Conservation (phyloP, 1,140 invertebrate genomes). For the Eubasilissa regina region DNA sequence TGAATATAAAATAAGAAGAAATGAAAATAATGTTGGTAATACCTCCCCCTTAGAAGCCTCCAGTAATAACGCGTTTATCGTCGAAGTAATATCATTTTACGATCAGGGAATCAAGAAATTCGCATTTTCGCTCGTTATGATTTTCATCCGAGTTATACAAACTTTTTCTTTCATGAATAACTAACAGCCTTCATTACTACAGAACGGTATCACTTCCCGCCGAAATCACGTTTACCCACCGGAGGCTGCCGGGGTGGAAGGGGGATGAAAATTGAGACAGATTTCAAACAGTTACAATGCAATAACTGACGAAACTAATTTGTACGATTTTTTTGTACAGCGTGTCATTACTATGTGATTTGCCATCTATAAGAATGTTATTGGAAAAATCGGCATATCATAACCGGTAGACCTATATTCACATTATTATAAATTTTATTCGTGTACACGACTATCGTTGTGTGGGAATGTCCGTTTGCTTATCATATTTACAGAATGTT, state of each 20-base stretch:
- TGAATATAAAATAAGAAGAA: too few relatives aligned
- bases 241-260: background rate
- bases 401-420: too few relatives aligned
- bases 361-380: too few relatives aligned
- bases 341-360: background rate
- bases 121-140: conserved; percentile 54
- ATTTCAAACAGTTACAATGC: conserved; percentile 14
- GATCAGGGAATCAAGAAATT: conserved; percentile 53
- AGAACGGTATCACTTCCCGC: background rate
- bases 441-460: too few relatives aligned
- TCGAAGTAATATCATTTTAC: conserved; percentile 49
- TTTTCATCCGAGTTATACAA: conserved; percentile 47
- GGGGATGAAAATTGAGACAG: conserved; percentile 6
- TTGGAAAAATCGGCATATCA: too few relatives aligned
- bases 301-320: conserved; percentile 6
- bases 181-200: conserved; percentile 56
- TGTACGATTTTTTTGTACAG: background rate
- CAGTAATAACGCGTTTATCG: conserved; percentile 1
- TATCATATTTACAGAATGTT: too few relatives aligned
- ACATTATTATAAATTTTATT: too few relatives aligned
- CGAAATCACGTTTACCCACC: conserved; percentile 1
- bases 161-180: conserved; percentile 44
- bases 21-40: background rate
- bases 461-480: too few relatives aligned
- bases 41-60: background rate